Conservation (phyloP, 2,888 invertebrate species). For the Hirtodrosophila cameraria region DNA sequence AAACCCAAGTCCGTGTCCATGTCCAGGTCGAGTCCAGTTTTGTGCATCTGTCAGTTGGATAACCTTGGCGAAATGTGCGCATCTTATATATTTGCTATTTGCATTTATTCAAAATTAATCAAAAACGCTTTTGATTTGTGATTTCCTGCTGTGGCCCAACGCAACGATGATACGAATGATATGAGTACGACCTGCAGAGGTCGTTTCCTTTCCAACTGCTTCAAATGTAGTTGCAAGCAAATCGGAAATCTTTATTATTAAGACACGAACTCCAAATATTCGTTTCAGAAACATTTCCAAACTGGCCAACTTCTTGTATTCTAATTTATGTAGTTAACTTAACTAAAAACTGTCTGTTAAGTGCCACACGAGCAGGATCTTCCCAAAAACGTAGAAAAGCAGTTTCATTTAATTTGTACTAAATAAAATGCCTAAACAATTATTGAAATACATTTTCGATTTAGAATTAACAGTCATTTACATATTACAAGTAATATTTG, state of each 20-base stretch:
- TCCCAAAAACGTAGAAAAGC: too few species aligned
- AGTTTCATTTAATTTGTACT: too few species aligned
- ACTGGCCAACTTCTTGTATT: too few species aligned
- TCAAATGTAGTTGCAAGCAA: neutral
- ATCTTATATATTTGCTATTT: conserved; percentile 54
- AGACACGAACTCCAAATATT: neutral
- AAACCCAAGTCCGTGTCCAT: conserved; percentile 6
- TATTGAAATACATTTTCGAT: too few species aligned
- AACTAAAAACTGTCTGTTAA: too few species aligned
- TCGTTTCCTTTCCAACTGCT: conserved; percentile 3
- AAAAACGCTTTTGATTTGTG: conserved; percentile 81
- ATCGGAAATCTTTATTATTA: neutral
- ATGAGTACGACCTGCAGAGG: conserved; percentile 12
- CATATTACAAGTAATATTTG: too few species aligned
- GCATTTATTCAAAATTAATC: conserved; percentile 82
- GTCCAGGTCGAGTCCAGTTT: conserved; percentile 7
- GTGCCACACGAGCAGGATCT: too few species aligned
- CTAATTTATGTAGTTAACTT: too few species aligned
- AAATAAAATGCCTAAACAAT: too few species aligned
- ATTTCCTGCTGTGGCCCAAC: conserved; percentile 80
- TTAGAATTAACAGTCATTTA: too few species aligned
- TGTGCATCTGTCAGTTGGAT: conserved; percentile 65
- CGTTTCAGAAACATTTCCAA: neutral
- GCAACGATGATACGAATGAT: conserved; percentile 3
- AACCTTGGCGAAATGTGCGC: conserved; percentile 60